Evolutionary conservation across 2,888 invertebrate genomes (phyloP).

Genomic region (Hoplodrina blanda): DNA sequence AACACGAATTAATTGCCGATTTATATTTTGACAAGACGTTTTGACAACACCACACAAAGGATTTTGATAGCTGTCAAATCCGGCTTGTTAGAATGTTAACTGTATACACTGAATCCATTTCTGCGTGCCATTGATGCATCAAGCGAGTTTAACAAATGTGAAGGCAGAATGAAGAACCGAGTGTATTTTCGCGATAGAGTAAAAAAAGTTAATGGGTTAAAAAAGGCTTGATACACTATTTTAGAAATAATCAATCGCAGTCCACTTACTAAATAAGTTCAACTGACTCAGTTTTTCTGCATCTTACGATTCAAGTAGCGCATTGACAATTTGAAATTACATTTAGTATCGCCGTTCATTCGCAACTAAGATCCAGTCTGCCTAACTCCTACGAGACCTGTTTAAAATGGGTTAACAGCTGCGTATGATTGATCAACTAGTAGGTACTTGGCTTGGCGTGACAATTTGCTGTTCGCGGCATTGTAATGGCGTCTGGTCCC

Average conservation of each 20-base stretch:
- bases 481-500: slow-evolving; percentile 41
- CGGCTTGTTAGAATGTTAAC: too few species aligned
- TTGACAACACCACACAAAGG: too few species aligned
- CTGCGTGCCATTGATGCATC: too few species aligned
- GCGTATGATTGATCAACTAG: slow-evolving; percentile 36
- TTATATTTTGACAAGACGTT: too few species aligned
- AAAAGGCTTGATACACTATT: not conserved
- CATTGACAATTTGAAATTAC: not conserved
- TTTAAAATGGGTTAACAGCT: slow-evolving; percentile 48
- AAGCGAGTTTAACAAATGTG: slow-evolving; percentile 27
- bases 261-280: not conserved
- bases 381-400: slow-evolving; percentile 18
- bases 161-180: not conserved
- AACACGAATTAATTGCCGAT: too few species aligned
- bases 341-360: not conserved
- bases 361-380: not conserved
- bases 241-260: not conserved
- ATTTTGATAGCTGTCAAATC: too few species aligned
- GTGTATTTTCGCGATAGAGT: slow-evolving; percentile 2
- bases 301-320: not conserved
- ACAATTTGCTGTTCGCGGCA: slow-evolving; percentile 38
- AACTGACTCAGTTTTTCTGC: not conserved
- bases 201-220: too few species aligned
- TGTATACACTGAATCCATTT: too few species aligned
- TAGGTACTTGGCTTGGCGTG: slow-evolving; percentile 33